Percentiles rank a stretch among this genome's conserved stretches.
phyloP scores from a whole-genome alignment of 1,140 invertebrate species.

The Drosophila takahashii region DNA sequence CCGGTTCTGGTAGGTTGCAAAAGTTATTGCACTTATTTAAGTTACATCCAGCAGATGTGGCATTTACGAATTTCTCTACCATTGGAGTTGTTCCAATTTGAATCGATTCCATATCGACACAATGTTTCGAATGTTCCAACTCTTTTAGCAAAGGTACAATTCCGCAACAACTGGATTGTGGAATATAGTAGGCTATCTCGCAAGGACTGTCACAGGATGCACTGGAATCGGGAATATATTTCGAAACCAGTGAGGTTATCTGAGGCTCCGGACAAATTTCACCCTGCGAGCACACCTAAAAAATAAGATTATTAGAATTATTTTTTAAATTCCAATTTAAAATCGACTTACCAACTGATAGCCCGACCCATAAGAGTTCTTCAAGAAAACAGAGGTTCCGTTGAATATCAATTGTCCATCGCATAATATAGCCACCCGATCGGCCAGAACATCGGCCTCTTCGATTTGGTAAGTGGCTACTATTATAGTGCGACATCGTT shows the following conservation, averaged over 20 bases:
- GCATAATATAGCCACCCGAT: slow-evolving; percentile 1
- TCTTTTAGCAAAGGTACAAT: neutral
- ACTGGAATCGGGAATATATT: neutral
- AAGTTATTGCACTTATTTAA: neutral
- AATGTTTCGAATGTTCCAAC: neutral
- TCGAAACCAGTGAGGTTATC: neutral
- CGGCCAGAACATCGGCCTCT: neutral
- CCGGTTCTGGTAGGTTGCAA: neutral
- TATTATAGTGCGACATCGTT: neutral
- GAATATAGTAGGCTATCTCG: neutral
- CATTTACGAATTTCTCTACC: neutral
- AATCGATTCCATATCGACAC: neutral
- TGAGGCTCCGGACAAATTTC: neutral
- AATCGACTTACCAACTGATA: neutral
- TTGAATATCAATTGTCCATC: neutral
- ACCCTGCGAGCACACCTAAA: neutral
- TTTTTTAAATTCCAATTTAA: no score
- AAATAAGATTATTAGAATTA: no score
- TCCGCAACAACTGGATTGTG: neutral
- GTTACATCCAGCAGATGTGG: neutral
- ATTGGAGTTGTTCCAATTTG: neutral
- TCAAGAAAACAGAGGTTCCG: neutral
- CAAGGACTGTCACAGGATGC: neutral
- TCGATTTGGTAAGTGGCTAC: neutral
- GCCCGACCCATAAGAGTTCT: neutral